A percentile compares a stretch with the other conserved stretches of the same genome.
phyloP scores from a whole-genome alignment of 2,797 vertebrate genomes.

The Trichosurus vulpecula region DNA sequence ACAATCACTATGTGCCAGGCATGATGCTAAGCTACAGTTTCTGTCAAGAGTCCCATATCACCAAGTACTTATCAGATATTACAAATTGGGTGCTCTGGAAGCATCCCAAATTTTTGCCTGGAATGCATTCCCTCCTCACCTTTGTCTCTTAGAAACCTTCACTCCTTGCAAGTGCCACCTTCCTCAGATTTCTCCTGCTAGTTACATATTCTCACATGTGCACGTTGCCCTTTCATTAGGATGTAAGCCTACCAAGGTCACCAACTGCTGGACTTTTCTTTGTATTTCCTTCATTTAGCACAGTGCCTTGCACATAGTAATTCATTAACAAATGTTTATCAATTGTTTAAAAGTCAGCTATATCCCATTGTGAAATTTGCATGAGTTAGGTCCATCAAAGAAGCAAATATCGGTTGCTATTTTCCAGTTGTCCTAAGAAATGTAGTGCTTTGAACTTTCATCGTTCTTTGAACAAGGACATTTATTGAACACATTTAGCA shows the following conservation, averaged over 20 bases:
- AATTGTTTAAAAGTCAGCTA: not conserved
- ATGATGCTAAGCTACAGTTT: not conserved
- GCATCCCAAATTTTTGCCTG: not conserved
- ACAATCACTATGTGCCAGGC: not conserved
- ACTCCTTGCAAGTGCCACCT: not conserved
- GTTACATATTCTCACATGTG: not conserved
- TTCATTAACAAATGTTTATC: not conserved
- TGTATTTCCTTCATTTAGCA: not conserved
- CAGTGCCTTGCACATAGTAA: not conserved
- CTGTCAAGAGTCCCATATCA: not conserved
- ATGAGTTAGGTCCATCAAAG: not conserved
- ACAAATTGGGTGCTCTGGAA: not conserved
- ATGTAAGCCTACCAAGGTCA: not conserved
- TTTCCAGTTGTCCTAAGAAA: not conserved
- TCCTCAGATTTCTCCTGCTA: not conserved
- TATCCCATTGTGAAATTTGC: not conserved
- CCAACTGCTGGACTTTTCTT: not conserved
- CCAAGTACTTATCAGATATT: not conserved
- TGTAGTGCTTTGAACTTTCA: not conserved
- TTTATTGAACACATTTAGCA: not conserved
- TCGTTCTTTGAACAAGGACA: not conserved
- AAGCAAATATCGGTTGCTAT: not conserved
- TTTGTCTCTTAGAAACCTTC: not conserved
- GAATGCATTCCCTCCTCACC: not conserved
- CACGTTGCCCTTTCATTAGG: not conserved